Base-by-base conservation (phyloP, 1,140 invertebrate species). In the Chlorops oryzae region DNA sequence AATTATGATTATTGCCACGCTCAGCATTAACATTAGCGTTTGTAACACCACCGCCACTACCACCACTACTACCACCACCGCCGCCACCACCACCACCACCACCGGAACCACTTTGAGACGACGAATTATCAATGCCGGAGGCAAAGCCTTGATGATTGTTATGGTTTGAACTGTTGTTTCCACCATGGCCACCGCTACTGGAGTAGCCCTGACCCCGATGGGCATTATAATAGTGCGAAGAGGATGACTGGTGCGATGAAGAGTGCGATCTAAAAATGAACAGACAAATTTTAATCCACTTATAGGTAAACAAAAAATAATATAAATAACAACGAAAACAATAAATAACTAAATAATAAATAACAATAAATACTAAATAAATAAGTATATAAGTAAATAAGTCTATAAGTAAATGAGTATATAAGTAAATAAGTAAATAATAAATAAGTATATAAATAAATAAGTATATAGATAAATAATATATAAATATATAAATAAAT, bases 1-100 rank as follows among this genome's bases (percentile, higher is more conserved):
- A 58, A 46, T 65, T 61, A 12, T 50, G 27, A 17, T 21, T 22
- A 34, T 57, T 57, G 18, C 63, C 61, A 52, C 68, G 65, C n/a
- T n/a, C n/a, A n/a, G n/a, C n/a, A n/a, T n/a, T n/a, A 21, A 56
- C 57, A 54, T 63, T 34, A 12, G 51, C 43, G 24, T 56, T 48
- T 21, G 51, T 9, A 6, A 6, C 15, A 46, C 46, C 22, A 24
- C 40, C 24, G 21, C 52, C 53, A 32, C 40, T 52, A 39, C 52
- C 45, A 47, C 47, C 44, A 39, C 46, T 32, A 20, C 50, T 55
- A 45, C 65, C 50, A 12, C 48, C 23, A 24, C 38, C 27, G 22
- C 51, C 44, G 12, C 32, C 21, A 27, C 22, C 24, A 21, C 6
- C 24, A 2, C 32, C 40, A 5, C 44, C 50, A 12, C 37, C 39